These are phyloP conservation scores for Recurvirostra avosetta DNA, from an alignment of 2,113 vertebrate species.

Conservation along the genomic window DNA sequence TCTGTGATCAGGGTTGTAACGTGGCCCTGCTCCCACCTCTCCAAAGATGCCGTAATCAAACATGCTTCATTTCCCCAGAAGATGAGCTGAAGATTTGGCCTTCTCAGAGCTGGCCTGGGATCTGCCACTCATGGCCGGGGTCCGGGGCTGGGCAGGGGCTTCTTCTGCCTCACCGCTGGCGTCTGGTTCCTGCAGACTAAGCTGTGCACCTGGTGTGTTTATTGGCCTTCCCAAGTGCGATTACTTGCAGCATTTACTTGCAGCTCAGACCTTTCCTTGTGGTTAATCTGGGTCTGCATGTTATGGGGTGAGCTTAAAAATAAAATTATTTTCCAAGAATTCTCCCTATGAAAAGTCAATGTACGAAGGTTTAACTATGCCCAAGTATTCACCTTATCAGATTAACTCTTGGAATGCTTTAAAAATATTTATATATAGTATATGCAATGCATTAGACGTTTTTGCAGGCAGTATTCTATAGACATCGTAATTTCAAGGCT, in stretches of 20 bases:
- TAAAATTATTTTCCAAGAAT: neutral
- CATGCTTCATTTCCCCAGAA: accelerated
- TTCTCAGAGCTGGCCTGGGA: neutral
- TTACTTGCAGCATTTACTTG: neutral
- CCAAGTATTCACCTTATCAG: neutral
- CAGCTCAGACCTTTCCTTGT: neutral
- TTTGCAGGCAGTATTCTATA: neutral
- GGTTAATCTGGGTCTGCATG: neutral
- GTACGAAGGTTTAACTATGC: neutral
- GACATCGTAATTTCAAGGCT: neutral
- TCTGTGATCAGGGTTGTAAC: neutral
- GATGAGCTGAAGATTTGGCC: neutral
- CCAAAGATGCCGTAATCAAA: neutral
- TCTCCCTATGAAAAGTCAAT: neutral
- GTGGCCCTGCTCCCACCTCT: neutral
- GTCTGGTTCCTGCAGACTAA: neutral
- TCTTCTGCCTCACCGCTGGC: neutral
- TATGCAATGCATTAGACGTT: neutral
- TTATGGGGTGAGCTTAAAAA: neutral
- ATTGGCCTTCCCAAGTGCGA: neutral
- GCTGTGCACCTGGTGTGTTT: neutral
- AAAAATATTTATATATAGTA: neutral
- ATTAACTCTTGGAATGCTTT: neutral
- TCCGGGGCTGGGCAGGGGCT: neutral
- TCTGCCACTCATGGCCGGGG: neutral